phyloP scores from a whole-genome alignment of 2,797 vertebrate genomes.

The Sarcoramphus papa region DNA sequence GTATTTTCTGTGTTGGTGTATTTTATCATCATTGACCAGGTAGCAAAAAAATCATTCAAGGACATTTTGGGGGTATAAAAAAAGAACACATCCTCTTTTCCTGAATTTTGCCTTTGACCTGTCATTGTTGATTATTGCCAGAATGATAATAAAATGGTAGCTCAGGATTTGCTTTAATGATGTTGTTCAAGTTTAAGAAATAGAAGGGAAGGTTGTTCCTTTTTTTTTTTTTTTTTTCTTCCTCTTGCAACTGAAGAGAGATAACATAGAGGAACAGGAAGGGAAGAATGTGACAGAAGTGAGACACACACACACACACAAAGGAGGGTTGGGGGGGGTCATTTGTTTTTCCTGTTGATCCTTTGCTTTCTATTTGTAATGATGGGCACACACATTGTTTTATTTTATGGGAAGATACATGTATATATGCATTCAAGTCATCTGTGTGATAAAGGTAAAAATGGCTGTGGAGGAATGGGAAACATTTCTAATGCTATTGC shows the following conservation, averaged over 20 bases:
- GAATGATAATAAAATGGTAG: neutral
- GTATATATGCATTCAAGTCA: neutral
- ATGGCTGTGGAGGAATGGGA: neutral
- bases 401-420: neutral
- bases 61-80: neutral
- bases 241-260: neutral
- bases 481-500: neutral
- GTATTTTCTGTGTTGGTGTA: neutral
- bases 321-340: fast-evolving
- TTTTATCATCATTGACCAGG: neutral
- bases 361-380: neutral
- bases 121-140: neutral
- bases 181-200: neutral
- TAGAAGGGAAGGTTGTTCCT: fast-evolving
- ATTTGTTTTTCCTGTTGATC: fast-evolving
- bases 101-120: neutral
- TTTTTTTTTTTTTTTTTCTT: no score
- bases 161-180: neutral
- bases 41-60: neutral
- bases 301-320: fast-evolving
- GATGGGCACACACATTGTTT: fast-evolving
- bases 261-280: neutral
- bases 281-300: neutral
- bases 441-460: neutral
- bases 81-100: neutral